A percentile compares a stretch with the other conserved stretches of the same genome.
phyloP scores from a whole-genome alignment of 2,113 vertebrate species.

The Blennius ocellaris region DNA sequence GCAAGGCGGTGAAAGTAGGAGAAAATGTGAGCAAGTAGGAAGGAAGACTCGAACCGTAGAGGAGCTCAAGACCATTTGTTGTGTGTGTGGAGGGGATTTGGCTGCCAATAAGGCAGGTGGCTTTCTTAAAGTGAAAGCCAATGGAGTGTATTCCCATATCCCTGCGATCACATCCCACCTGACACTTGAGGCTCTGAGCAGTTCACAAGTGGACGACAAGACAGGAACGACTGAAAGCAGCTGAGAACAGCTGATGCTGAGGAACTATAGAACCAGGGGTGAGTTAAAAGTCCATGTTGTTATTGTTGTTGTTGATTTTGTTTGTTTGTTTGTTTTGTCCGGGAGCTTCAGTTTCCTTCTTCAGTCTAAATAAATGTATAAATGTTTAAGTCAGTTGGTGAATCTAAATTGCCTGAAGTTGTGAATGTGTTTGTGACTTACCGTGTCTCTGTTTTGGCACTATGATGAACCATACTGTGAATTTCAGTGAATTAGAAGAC shows the following conservation, averaged over 20 bases:
- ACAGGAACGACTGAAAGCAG: constrained; percentile 36
- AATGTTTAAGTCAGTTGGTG: too few relatives aligned
- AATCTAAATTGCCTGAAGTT: too few relatives aligned
- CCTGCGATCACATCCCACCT: constrained; percentile 44
- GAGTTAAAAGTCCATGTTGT: constrained; percentile 61
- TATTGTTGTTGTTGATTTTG: too few relatives aligned
- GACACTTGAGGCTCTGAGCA: constrained; percentile 19
- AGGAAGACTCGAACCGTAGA: constrained; percentile 14
- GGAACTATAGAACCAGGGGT: constrained; percentile 34
- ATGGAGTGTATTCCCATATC: constrained; percentile 51
- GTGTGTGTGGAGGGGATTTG: constrained; percentile 4
- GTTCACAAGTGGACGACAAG: constrained; percentile 56
- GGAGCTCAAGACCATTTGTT: constrained; percentile 24
- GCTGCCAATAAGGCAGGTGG: constrained; percentile 38
- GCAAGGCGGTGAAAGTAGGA: constrained; percentile 26
- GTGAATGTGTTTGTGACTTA: too few relatives aligned
- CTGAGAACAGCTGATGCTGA: constrained; percentile 41
- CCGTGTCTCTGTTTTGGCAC: too few relatives aligned
- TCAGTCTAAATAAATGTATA: too few relatives aligned
- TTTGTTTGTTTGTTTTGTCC: too few relatives aligned
- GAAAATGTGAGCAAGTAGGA: constrained; percentile 30
- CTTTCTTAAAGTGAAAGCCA: constrained; percentile 58
- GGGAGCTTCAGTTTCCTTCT: too few relatives aligned
- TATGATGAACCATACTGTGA: too few relatives aligned
- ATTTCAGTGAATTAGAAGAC: too few relatives aligned